phyloP scores from a whole-genome alignment of 2,113 vertebrate genomes.

The Aleadryas rufinucha region DNA sequence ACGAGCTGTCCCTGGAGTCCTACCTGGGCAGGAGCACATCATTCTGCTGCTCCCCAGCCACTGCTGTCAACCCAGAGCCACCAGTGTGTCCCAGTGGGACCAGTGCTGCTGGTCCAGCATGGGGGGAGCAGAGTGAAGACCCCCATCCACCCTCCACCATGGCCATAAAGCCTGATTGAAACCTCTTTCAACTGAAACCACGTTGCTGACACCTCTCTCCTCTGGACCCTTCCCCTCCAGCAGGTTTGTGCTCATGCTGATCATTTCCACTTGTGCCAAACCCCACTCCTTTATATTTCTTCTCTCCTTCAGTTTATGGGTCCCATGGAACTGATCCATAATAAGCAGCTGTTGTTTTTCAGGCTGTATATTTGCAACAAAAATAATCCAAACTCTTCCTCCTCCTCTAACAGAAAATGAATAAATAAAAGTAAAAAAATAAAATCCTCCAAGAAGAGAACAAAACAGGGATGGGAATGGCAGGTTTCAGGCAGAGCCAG shows the following conservation, averaged over 20 bases:
- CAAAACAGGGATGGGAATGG: neutral
- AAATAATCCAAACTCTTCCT: neutral
- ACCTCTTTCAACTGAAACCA: neutral
- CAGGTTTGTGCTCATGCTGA: neutral
- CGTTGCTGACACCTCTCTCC: neutral
- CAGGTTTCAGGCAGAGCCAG: neutral
- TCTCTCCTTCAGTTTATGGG: neutral
- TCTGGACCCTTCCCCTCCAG: neutral
- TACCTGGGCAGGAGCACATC: neutral
- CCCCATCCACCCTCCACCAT: neutral
- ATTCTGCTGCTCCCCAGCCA: neutral
- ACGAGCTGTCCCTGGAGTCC: neutral
- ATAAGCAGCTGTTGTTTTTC: neutral
- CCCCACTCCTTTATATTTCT: neutral
- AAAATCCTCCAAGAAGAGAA: neutral
- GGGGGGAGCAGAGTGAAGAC: neutral
- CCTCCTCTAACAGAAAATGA: neutral
- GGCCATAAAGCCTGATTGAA: neutral
- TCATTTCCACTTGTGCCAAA: neutral
- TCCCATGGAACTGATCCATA: neutral
- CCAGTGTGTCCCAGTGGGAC: fast-evolving
- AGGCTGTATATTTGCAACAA: neutral
- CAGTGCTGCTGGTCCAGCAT: neutral
- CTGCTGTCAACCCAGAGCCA: neutral
- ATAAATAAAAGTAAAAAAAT: neutral